Evolutionary conservation across 2,888 invertebrate genomes (phyloP).

Genomic region (Griposia aprilina): DNA sequence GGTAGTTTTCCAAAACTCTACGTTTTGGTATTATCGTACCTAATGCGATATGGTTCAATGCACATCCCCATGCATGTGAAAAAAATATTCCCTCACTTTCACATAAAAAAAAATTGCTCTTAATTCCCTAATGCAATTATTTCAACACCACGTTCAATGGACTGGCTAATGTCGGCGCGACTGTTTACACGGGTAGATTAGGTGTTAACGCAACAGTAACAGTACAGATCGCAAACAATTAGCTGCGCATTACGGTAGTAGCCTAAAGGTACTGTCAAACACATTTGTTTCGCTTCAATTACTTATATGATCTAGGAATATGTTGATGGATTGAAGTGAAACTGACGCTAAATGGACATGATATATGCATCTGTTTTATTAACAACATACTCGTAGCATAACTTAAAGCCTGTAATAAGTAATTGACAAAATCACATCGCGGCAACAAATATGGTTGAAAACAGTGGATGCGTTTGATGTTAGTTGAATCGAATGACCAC

Average conservation of each 20-base stretch:
- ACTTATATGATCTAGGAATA: not conserved
- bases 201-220: conserved; percentile 38
- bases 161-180: conserved; percentile 32
- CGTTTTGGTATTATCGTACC: not conserved
- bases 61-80: no score
- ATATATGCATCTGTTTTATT: no score
- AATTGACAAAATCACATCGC: no score
- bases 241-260: conserved; percentile 25
- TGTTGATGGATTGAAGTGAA: not conserved
- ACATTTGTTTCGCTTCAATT: conserved; percentile 16
- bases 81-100: not conserved
- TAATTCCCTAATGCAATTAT: conserved; percentile 20
- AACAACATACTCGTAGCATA: no score
- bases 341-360: not conserved
- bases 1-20: not conserved
- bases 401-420: no score
- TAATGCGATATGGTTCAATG: not conserved
- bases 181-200: conserved; percentile 41
- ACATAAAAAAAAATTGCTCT: not conserved
- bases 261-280: conserved; percentile 19
- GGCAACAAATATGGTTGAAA: no score
- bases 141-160: conserved; percentile 12
- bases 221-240: conserved; percentile 38
- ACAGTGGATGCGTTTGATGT: no score
- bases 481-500: no score